phyloP scores from a whole-genome alignment of 2,113 vertebrate genomes.

The Vanacampus margaritifer region DNA sequence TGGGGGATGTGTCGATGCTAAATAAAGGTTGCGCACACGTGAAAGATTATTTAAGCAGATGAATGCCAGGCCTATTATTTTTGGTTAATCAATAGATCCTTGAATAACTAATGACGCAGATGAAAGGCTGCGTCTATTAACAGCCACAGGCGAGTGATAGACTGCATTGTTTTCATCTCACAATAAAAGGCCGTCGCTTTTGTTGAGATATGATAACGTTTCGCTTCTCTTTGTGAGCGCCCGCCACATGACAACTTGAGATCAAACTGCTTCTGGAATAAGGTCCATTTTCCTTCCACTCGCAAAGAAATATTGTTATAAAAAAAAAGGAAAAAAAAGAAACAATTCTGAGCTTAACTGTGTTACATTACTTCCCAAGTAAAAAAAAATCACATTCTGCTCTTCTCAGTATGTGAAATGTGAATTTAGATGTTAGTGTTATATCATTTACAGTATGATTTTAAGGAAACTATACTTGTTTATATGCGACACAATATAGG shows the following conservation, averaged over 20 bases:
- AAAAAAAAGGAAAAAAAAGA: background rate
- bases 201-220: constrained; percentile 62
- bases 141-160: constrained; percentile 57
- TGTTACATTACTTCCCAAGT: background rate
- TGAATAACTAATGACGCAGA: constrained; percentile 66
- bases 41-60: constrained; percentile 61
- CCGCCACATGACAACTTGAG: constrained; percentile 32
- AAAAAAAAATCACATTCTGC: background rate
- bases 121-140: constrained; percentile 58
- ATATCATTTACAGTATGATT: background rate
- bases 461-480: background rate
- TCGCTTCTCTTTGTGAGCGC: constrained; percentile 36
- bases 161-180: constrained; percentile 58
- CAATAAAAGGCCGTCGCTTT: constrained; percentile 48
- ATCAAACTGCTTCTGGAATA: constrained; percentile 39
- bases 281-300: constrained; percentile 22
- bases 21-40: constrained; percentile 40
- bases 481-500: too few relatives aligned
- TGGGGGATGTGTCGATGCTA: constrained; percentile 28
- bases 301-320: constrained; percentile 19
- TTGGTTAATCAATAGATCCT: constrained; percentile 68
- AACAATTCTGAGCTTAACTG: background rate
- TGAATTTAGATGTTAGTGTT: background rate
- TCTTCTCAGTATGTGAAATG: background rate
- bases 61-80: constrained; percentile 58